Base-by-base conservation (phyloP, 2,888 invertebrate species). In the Mesorhabditis belari region DNA sequence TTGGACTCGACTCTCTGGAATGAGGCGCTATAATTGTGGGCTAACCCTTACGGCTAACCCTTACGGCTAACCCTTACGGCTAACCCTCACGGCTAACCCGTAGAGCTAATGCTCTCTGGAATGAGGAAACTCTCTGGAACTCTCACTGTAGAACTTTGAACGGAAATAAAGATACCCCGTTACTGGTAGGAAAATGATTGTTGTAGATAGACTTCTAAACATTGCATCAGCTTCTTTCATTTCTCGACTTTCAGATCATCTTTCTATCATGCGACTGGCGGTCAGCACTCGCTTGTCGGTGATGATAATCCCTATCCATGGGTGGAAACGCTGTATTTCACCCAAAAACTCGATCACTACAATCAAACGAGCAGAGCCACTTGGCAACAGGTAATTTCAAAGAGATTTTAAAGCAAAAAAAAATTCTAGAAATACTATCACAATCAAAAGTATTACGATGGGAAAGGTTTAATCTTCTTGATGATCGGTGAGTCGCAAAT, bases 401-500 rank as follows among this genome's bases (percentile, higher is more conserved):
- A 52, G 25, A 23, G n/a, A 17, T 53, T 44, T 27, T 3, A 6
- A n/a, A 54, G 23, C 17, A 17, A 17, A 49, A 23, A 17, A 21
- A 25, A 9, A 25, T 57, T 69, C 21, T 59, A 73, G 73, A 60
- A 70, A 28, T 71, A 71, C 44, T 70, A 70, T 66, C 68, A 71
- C 66, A 71, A 71, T 58, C 54, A 62, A 0, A 61, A 60, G 17
- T 73, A 59, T 56, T 62, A 63, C 3, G 49, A 63, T 51, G 56
- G 61, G 28, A 68, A 62, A 0, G 62, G 63, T 52, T 64, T 71
- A 23, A 65, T 74, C 5, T 74, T 74, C 57, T 57, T 74, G 50
- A 63, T 74, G 66, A 70, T 74, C 58, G 77, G 77, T 25, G 63
- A 63, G 49, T 52, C 67, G n/a, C n/a, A n/a, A 70, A 54, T 65